Evolutionary conservation across 2,888 invertebrate genomes (phyloP).

Genomic region (Nudaria mundana): DNA sequence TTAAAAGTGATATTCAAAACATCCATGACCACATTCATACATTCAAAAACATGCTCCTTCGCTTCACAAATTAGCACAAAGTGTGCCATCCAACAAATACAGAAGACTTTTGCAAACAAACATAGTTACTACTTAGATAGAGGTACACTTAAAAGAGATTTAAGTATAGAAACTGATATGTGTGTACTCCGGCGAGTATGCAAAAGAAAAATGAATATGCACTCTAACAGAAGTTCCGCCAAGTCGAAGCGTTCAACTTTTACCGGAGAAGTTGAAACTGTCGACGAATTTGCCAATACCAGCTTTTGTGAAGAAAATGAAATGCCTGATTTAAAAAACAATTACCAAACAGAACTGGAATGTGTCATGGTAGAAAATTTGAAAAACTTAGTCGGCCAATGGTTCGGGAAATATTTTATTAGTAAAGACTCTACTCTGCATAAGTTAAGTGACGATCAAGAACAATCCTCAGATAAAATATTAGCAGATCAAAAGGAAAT

Average conservation of each 20-base stretch:
- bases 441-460: slow-evolving; percentile 29
- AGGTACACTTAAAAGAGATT: slow-evolving; percentile 52
- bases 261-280: slow-evolving; percentile 42
- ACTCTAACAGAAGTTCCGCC: slow-evolving; percentile 31
- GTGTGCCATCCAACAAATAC: slow-evolving; percentile 41
- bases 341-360: slow-evolving; percentile 42
- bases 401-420: slow-evolving; percentile 52
- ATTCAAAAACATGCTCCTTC: slow-evolving; percentile 51
- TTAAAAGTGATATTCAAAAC: slow-evolving; percentile 51
- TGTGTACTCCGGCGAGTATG: slow-evolving; percentile 56
- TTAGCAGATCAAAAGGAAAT: slow-evolving; percentile 45
- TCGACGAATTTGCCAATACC: slow-evolving; percentile 40
- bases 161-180: slow-evolving; percentile 63
- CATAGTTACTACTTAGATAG: slow-evolving; percentile 34
- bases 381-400: slow-evolving; percentile 49
- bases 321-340: slow-evolving; percentile 21
- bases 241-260: slow-evolving; percentile 48
- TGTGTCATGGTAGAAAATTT: slow-evolving; percentile 56
- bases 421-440: slow-evolving; percentile 50
- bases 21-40: slow-evolving; percentile 44
- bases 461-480: slow-evolving; percentile 45
- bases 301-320: slow-evolving; percentile 55
- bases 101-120: slow-evolving; percentile 39
- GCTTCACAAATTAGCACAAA: slow-evolving; percentile 42
- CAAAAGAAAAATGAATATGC: slow-evolving; percentile 45